These are phyloP conservation scores for Vanessa atalanta DNA, from an alignment of 1,140 invertebrate genomes.

Conservation along the genomic window DNA sequence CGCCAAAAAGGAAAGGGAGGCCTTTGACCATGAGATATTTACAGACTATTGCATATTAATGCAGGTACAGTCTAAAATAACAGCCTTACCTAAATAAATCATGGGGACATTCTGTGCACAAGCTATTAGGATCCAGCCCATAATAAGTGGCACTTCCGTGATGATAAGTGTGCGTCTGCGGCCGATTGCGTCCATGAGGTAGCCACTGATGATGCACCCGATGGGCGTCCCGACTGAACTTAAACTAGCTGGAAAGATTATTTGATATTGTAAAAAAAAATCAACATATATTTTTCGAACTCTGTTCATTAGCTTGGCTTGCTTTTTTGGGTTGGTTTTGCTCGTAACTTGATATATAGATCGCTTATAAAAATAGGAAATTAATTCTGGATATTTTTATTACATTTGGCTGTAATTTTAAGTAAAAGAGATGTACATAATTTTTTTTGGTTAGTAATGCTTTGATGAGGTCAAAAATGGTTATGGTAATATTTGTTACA, in stretches of 20 bases:
- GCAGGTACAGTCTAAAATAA: not conserved
- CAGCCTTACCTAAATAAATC: conserved; percentile 82
- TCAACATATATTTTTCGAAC: too few species aligned
- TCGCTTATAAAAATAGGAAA: not conserved
- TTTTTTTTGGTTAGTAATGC: too few species aligned
- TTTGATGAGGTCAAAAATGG: too few species aligned
- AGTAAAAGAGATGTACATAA: too few species aligned
- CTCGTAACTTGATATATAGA: too few species aligned
- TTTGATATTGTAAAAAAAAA: not conserved
- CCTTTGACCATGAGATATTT: too few species aligned
- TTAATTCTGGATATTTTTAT: not conserved
- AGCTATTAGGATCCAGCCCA: conserved; percentile 86
- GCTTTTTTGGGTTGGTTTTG: too few species aligned
- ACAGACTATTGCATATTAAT: too few species aligned
- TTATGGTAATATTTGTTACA: too few species aligned
- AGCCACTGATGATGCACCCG: conserved; percentile 86
- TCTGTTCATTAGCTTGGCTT: too few species aligned
- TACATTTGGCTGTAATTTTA: not conserved
- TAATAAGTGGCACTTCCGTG: conserved; percentile 85
- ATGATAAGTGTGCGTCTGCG: conserved; percentile 84
- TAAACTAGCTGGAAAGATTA: conserved; percentile 82
- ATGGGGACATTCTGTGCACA: conserved; percentile 82
- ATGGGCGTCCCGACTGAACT: conserved; percentile 87
- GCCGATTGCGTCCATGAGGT: conserved; percentile 86
- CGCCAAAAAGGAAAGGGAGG: not conserved